phyloP scores from a whole-genome alignment of 2,888 invertebrate species.

The Dolichopus griseipennis region DNA sequence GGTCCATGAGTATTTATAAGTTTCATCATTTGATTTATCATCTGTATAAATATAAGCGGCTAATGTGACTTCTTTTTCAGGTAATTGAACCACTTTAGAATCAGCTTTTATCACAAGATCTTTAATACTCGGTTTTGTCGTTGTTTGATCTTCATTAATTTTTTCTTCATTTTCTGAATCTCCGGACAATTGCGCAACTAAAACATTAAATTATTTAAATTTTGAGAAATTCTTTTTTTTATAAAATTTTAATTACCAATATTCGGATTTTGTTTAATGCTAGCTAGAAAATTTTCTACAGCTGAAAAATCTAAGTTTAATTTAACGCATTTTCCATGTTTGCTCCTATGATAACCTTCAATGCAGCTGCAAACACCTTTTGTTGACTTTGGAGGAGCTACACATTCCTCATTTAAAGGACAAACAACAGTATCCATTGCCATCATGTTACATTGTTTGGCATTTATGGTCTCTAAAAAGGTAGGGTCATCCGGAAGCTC shows the following conservation, averaged over 20 bases:
- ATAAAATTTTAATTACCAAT: background rate
- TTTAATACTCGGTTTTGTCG: conserved; percentile 47
- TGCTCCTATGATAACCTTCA: conserved; percentile 51
- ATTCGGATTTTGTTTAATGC: background rate
- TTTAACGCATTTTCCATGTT: conserved; percentile 39
- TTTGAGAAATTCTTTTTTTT: background rate
- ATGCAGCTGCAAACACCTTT: conserved; percentile 67
- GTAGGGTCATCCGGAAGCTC: conserved; percentile 45
- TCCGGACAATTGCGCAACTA: conserved; percentile 23
- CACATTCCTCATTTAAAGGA: conserved; percentile 61
- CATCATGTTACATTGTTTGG: conserved; percentile 52
- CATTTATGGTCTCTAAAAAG: conserved; percentile 43
- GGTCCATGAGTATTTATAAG: conserved; percentile 84
- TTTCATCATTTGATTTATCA: conserved; percentile 59
- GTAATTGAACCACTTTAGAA: conserved; percentile 70
- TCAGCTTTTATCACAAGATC: conserved; percentile 64
- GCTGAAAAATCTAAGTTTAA: conserved; percentile 28
- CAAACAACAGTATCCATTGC: conserved; percentile 42
- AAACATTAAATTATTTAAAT: conserved; percentile 18
- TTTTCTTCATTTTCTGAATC: conserved; percentile 32
- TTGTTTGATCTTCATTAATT: conserved; percentile 25
- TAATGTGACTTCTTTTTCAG: conserved; percentile 74
- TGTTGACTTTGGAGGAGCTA: conserved; percentile 48
- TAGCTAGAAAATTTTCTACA: conserved; percentile 20
- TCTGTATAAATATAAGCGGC: conserved; percentile 74